These are phyloP conservation scores for Alethe castanea DNA, from an alignment of 2,113 vertebrate genomes.

Conservation along the genomic window DNA sequence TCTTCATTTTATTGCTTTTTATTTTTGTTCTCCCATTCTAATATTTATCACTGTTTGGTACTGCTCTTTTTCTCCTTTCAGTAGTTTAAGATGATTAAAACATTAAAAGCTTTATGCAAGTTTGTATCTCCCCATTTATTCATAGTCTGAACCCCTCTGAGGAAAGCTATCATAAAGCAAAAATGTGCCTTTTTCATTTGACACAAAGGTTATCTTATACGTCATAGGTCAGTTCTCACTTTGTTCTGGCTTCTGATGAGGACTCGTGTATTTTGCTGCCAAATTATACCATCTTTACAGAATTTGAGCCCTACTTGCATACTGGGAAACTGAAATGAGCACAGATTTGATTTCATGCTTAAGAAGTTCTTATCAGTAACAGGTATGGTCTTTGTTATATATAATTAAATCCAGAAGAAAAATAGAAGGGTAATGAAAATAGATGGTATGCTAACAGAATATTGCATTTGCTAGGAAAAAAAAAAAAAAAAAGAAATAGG, in stretches of 20 bases:
- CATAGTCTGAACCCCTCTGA: neutral
- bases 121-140: neutral
- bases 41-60: neutral
- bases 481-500: neutral
- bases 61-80: neutral
- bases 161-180: neutral
- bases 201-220: rapidly evolving
- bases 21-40: neutral
- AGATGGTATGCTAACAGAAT: neutral
- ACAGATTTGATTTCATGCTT: neutral
- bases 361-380: neutral
- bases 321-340: neutral
- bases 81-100: neutral
- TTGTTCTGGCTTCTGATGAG: neutral
- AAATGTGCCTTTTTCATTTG: neutral
- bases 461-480: neutral
- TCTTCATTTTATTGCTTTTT: neutral
- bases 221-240: neutral
- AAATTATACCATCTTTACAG: neutral
- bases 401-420: neutral
- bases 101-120: neutral
- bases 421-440: slow-evolving; percentile 16
- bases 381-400: neutral
- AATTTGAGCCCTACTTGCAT: neutral
- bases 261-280: neutral